phyloP scores from a whole-genome alignment of 2,797 vertebrate genomes.

The Poecilia velifera region DNA sequence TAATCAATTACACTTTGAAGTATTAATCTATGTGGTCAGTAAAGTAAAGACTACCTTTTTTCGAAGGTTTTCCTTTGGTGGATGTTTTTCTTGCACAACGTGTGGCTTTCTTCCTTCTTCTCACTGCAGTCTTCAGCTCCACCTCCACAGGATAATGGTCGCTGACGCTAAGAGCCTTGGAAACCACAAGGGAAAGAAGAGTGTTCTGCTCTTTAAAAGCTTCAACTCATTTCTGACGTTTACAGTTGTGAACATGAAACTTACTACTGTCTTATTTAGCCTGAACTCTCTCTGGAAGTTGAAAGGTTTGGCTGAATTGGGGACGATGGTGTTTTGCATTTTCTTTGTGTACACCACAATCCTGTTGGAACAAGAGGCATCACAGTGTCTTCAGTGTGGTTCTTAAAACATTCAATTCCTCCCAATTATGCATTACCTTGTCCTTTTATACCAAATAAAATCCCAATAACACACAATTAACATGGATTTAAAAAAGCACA shows the following conservation, averaged over 20 bases:
- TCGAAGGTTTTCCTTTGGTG: neutral
- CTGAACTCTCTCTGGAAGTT: slow-evolving; percentile 72
- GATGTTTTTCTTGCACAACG: no score
- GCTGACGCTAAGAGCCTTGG: slow-evolving; percentile 69
- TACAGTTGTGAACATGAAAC: neutral
- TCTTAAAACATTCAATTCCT: neutral
- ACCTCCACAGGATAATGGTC: slow-evolving; percentile 82
- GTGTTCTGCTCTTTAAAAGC: neutral
- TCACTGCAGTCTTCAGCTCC: slow-evolving; percentile 39
- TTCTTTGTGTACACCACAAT: slow-evolving; percentile 73
- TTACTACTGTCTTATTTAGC: slow-evolving; percentile 62
- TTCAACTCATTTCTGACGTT: neutral
- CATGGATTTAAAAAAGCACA: no score
- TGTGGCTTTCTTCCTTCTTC: neutral
- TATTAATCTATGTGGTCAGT: neutral
- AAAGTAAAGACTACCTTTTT: slow-evolving; percentile 10
- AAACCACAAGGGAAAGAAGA: neutral
- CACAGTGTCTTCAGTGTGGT: neutral
- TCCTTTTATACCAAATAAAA: no score
- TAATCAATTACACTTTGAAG: neutral
- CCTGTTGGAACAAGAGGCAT: slow-evolving; percentile 37
- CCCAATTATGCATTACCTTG: no score
- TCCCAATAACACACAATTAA: no score
- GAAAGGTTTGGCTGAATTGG: slow-evolving; percentile 71
- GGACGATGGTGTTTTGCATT: slow-evolving; percentile 53